Evolutionary conservation across 2,888 invertebrate species (phyloP), one percentile per base, ranked within the genome.

Genomic region (Nesidiocoris tenuis): DNA sequence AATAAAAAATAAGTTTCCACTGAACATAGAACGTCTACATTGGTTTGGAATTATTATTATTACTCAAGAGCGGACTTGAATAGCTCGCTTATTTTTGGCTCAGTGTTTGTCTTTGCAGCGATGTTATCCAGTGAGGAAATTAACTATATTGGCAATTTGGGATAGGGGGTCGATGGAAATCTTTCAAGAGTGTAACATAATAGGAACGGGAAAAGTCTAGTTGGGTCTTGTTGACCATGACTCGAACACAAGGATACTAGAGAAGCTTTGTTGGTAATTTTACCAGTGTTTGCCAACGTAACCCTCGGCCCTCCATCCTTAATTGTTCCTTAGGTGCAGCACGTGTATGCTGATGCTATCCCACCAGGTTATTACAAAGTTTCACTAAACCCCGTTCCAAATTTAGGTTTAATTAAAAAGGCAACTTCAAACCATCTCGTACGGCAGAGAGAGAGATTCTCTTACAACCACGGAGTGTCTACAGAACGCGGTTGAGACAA

Each of bases 401-500:
- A 64, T 64, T 64, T 64, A 64, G 64, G 64, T 64, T 64, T 64
- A 64, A 64, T 64, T 64, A 64, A 64, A 64, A 64, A 64, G 64
- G 64, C 24, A 64, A 25, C 24, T 64, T 64, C 23, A 64, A 39
- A 39, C 39, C 39, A 39, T 39, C 39, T 39, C 39, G 5, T 39
- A 39, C 12, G 39, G 39, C 39, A 39, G 12, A 39, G 39, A n/a
- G n/a, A 39, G 39, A 39, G 39, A 39, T 39, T 39, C 39, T 39
- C 39, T 39, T 39, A 39, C 39, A 39, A 39, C 39, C 12, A 12
- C 39, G 3, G 39, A 39, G 39, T 12, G 12, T 39, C 39, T 39
- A 7, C 39, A 12, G 5, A 7, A 12, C 39, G 5, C 39, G 12
- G n/a, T n/a, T 12, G 39, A 39, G 39, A 39, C 39, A 3, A 12